Evolutionary conservation across 92 coral and sea anemone genomes (phyloP).

Genomic region (Parazoanthus atlanticus): DNA sequence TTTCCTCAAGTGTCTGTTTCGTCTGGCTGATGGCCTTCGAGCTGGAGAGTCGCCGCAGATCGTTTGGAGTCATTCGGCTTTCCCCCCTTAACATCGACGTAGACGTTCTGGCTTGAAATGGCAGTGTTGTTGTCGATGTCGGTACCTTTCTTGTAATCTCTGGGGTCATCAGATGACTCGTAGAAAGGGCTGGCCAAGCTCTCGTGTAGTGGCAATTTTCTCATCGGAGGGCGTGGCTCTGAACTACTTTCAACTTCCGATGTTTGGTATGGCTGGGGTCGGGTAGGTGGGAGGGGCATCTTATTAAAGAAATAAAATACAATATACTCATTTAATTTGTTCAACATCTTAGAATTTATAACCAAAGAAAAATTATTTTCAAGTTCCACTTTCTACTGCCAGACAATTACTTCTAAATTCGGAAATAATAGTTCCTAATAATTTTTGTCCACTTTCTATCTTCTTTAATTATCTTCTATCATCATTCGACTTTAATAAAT

Average conservation of each 20-base stretch:
- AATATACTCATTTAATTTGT: neutral
- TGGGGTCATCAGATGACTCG: neutral
- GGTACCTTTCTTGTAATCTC: neutral
- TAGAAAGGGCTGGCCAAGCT: slow-evolving; percentile 12
- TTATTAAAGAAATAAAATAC: neutral
- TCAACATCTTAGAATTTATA: too few species aligned
- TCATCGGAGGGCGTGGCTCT: neutral
- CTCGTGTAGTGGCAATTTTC: slow-evolving; percentile 17
- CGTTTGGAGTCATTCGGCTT: neutral
- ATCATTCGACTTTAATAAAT: too few species aligned
- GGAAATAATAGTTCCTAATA: too few species aligned
- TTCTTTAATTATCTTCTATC: too few species aligned
- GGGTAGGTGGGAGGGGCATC: neutral
- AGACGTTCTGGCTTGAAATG: neutral
- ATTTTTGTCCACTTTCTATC: too few species aligned
- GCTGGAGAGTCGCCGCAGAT: neutral
- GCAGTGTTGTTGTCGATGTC: neutral
- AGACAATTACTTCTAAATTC: too few species aligned
- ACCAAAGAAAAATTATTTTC: neutral
- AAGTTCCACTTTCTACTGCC: too few species aligned
- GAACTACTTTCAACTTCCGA: neutral
- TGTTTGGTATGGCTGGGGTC: neutral
- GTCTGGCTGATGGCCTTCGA: neutral
- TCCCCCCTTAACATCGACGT: neutral
- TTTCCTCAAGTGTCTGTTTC: slow-evolving; percentile 1